Evolutionary conservation across 1,140 invertebrate species (phyloP), one percentile per base, ranked within the genome.

Genomic region (Dendroctonus ponderosae): DNA sequence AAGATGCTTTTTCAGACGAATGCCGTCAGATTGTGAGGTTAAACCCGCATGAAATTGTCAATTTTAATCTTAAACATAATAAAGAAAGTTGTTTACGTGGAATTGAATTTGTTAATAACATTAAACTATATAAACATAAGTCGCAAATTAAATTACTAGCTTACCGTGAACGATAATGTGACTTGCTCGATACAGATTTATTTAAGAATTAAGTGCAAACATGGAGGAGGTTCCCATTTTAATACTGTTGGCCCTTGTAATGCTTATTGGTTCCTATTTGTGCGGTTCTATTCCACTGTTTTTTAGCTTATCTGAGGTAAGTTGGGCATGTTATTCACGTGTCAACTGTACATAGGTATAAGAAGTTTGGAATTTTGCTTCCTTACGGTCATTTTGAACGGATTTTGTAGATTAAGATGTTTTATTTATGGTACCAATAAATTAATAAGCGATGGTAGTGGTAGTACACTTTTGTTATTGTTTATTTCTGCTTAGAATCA

Each of bases 221-320:
- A 94, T 95, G 92, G 92, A 95, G 78, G 91, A 92, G 75, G 89
- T 89, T 26, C 81, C 87, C 71, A 86, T 94, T 66, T 80, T 97
- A 57, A 82, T 93, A 75, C 83, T 93, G 70, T 80, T 97, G 48
- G 89, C 88, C 15, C 70, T 94, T 63, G 91, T 97, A 52, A 99
- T 99, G 96, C 82, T 99, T 53, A 82, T 97, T 48, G 97, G 96
- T 0, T 97, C 94, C 64, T 99, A 96, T 81, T 78, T 97, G 39
- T 88, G 94, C 68, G 97, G 97, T 51, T 92, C 89, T 63, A 90
- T 99, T 73, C 97, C 97, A 37, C 81, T 99, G 67, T 88, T 96
- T 62, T 90, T 99, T 74, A 89, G 86, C 73, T 87, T 99, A 76
- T 97, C 95, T 49, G 96, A 98, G 89, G 96, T 97, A 85, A 82